Percentiles rank a stretch among this genome's conserved stretches.
These are phyloP conservation scores for Amphiprion clarkii DNA, from an alignment of 2,797 vertebrate genomes.

Conservation along the genomic window DNA sequence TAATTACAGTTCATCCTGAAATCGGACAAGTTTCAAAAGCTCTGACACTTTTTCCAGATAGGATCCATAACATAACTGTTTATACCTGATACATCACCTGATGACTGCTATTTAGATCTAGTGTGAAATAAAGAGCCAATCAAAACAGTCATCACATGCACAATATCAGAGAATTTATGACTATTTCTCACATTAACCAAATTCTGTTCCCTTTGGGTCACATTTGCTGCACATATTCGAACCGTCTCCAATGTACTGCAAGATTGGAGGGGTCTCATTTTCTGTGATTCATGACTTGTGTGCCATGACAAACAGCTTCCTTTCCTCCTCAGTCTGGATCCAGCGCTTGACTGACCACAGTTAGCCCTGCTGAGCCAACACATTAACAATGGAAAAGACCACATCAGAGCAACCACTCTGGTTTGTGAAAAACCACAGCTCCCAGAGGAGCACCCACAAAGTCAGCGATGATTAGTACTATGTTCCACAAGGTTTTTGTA, in stretches of 20 bases:
- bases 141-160: constrained; percentile 4
- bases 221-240: background rate
- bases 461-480: constrained; percentile 72
- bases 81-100: constrained; percentile 1
- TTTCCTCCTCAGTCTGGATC: constrained; percentile 49
- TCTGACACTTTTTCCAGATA: constrained; percentile 1
- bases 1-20: constrained; percentile 3
- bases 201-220: constrained; percentile 2
- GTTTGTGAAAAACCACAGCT: constrained; percentile 77
- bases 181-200: background rate
- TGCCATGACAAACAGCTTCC: constrained; percentile 64
- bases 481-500: constrained; percentile 50
- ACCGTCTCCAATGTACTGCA: constrained; percentile 2
- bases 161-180: background rate
- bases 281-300: constrained; percentile 58
- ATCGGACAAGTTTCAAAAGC: background rate
- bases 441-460: constrained; percentile 63
- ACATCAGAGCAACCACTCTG: constrained; percentile 64
- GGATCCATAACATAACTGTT: background rate
- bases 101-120: constrained; percentile 15
- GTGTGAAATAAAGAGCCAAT: constrained; percentile 13
- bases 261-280: constrained; percentile 33
- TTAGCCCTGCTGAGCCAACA: constrained; percentile 59
- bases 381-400: constrained; percentile 63
- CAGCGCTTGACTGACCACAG: constrained; percentile 64